phyloP scores from a whole-genome alignment of 2,113 vertebrate species.

The Oreotragus oreotragus region DNA sequence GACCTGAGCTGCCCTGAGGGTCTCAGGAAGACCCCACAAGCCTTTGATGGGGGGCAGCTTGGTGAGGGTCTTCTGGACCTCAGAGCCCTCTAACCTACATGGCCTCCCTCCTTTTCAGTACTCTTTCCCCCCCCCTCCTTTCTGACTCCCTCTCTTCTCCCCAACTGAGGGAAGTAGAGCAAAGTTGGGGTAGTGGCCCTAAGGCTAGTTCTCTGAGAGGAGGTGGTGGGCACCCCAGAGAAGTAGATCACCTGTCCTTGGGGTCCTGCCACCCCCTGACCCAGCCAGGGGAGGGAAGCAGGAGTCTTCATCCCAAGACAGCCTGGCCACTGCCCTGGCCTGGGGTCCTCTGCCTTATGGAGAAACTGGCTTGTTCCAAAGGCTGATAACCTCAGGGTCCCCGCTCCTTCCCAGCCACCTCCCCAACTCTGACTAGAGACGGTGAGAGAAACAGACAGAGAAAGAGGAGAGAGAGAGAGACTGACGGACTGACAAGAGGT shows the following conservation, averaged over 20 bases:
- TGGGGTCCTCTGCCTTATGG: slow-evolving; percentile 20
- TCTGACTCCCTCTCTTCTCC: slow-evolving; percentile 26
- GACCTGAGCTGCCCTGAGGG: slow-evolving; percentile 21
- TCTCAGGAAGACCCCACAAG: not conserved
- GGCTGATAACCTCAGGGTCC: slow-evolving; percentile 77
- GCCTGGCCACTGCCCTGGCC: slow-evolving; percentile 38
- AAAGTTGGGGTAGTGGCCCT: slow-evolving; percentile 59
- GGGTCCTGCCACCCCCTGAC: slow-evolving; percentile 27
- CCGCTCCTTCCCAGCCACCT: slow-evolving; percentile 20
- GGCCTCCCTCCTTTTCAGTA: not conserved
- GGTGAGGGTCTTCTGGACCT: not conserved
- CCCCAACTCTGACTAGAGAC: slow-evolving; percentile 77
- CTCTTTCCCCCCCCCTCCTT: not conserved
- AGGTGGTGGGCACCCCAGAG: not conserved
- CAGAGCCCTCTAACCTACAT: slow-evolving; percentile 1
- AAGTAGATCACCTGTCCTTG: slow-evolving; percentile 4
- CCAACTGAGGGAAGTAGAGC: slow-evolving; percentile 28
- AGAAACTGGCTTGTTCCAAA: slow-evolving; percentile 57
- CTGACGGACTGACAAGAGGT: not conserved
- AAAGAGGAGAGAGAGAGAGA: not conserved
- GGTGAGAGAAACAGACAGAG: not conserved
- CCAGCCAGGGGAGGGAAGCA: not conserved
- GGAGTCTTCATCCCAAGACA: not conserved
- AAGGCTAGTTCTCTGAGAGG: not conserved
- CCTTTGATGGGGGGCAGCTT: not conserved